Conservation (phyloP, 2,113 vertebrate species). For the Heptranchias perlo region DNA sequence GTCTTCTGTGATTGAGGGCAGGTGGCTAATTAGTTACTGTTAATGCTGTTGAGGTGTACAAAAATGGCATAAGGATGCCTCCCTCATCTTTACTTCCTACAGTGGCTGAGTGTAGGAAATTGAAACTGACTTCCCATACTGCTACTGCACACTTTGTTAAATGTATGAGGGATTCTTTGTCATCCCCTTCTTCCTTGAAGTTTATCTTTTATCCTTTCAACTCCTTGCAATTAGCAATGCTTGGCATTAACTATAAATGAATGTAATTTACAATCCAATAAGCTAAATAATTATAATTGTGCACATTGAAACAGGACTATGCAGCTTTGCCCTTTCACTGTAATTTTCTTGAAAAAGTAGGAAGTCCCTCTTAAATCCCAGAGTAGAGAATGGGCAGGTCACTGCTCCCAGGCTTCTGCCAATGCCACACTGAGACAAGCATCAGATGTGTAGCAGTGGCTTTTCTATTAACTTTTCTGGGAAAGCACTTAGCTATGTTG, state of each 20-base stretch:
- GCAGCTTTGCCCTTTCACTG: background rate
- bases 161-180: too few relatives aligned
- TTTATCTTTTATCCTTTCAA: background rate
- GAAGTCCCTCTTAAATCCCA: background rate
- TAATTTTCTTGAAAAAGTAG: background rate
- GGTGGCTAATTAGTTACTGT: too few relatives aligned
- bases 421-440: background rate
- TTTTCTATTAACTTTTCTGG: background rate
- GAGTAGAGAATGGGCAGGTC: background rate
- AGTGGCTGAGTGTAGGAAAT: too few relatives aligned
- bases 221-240: background rate
- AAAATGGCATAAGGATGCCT: too few relatives aligned
- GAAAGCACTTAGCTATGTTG: too few relatives aligned
- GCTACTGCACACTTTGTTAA: too few relatives aligned
- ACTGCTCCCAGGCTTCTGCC: background rate
- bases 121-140: too few relatives aligned
- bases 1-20: too few relatives aligned
- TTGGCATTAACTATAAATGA: background rate
- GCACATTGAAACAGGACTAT: background rate
- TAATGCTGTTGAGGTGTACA: too few relatives aligned
- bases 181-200: too few relatives aligned
- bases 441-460: background rate
- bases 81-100: too few relatives aligned
- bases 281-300: background rate
- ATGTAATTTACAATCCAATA: background rate